Evolutionary conservation across 2,797 vertebrate genomes (phyloP), one percentile per base, ranked within the genome.

Genomic region (Enteromius thamalakanensis): DNA sequence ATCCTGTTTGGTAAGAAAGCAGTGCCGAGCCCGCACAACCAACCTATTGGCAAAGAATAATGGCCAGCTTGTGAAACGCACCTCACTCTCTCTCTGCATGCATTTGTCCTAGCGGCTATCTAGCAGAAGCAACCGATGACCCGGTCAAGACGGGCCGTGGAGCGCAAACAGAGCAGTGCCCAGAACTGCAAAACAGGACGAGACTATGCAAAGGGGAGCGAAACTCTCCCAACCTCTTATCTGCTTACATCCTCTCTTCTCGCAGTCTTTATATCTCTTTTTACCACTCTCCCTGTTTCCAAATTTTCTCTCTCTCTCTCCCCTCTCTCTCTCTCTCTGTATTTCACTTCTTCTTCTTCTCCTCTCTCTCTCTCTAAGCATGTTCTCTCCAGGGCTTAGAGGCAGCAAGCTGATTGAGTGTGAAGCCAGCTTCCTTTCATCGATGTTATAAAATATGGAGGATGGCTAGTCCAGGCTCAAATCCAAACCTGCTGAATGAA

Each of bases 61-160:
- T 64, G 58, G 55, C 34, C 53, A 69, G 40, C 81, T 74, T 69
- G 58, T 76, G 40, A 84, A 84, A 84, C n/a, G 69, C 32, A 64
- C 65, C 64, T 64, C 40, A 62, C 76, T 80, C 80, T 42, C 49
- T 21, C 70, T 55, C 76, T 60, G 75, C 62, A 82, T 85, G 84
- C 85, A 86, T 90, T 91, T 85, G 90, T 92, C 90, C 88, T 85
- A 86, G 76, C 55, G 76, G 45, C 83, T 14, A 79, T 84, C 64
- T 76, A 51, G 68, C 85, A 83, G 70, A 82, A 85, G 71, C 83
- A 83, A 85, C 89, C 84, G 64, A 83, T 87, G 90, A 91, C 89
- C 89, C 74, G 79, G 82, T 76, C 86, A 83, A 81, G 85, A 70
- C 1, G 23, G 51, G 34, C 34, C 32, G 3, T 70, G 34, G 34